Evolutionary conservation across 2,113 vertebrate species (phyloP).

Genomic region (Corydoras sp.): DNA sequence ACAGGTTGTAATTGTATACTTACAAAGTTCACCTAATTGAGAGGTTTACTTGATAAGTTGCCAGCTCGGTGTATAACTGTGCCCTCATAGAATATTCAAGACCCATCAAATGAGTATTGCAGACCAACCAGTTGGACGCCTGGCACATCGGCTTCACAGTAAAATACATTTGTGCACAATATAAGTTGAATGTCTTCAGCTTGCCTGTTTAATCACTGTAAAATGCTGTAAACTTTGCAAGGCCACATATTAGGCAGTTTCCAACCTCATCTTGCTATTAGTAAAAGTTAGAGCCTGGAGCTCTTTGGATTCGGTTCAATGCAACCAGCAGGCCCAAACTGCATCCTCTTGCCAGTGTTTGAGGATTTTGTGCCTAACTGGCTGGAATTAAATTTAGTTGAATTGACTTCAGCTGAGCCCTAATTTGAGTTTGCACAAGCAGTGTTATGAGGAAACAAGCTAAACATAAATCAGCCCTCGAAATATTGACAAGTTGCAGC

Average conservation of each 20-base stretch:
- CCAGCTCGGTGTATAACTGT: background rate
- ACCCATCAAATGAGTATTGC: too few relatives aligned
- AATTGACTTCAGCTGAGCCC: constrained; percentile 28
- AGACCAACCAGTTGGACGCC: too few relatives aligned
- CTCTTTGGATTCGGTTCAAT: constrained; percentile 18
- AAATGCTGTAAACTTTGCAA: constrained; percentile 12
- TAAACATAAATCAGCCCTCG: constrained; percentile 21
- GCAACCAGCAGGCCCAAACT: constrained; percentile 15
- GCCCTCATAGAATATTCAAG: too few relatives aligned
- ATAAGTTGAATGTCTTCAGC: background rate
- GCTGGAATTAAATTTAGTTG: constrained; percentile 16
- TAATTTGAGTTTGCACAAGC: constrained; percentile 26
- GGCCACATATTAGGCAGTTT: constrained; percentile 5
- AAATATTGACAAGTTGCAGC: constrained; percentile 38
- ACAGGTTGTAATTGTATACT: background rate
- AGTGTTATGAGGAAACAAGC: constrained; percentile 26
- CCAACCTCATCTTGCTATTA: constrained; percentile 27
- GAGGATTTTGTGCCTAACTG: constrained; percentile 1
- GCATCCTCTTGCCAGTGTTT: constrained; percentile 5
- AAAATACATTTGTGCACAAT: too few relatives aligned
- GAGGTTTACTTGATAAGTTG: background rate
- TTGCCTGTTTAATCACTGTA: background rate
- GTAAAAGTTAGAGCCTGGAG: constrained; percentile 31
- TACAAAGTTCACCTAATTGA: background rate
- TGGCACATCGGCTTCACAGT: too few relatives aligned